phyloP scores from a whole-genome alignment of 1,140 invertebrate genomes.

The Geopemphigus sp. region DNA sequence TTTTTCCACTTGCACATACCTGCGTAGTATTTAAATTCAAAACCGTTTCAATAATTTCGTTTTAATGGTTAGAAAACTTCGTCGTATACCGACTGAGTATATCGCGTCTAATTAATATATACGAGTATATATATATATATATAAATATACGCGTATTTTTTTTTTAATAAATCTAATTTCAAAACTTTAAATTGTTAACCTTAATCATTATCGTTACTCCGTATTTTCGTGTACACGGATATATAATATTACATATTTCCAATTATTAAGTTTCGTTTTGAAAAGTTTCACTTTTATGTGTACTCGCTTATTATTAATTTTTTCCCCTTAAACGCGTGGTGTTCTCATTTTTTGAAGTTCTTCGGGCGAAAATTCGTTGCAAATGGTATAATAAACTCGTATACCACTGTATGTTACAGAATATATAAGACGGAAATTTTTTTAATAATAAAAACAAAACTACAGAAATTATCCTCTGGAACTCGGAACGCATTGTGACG shows the following conservation, averaged over 20 bases:
- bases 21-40: too few species aligned
- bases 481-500: too few species aligned
- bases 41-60: background rate
- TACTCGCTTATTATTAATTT: background rate
- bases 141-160: background rate
- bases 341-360: too few species aligned
- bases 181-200: constrained; percentile 22
- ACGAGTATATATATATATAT: background rate
- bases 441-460: background rate
- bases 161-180: constrained; percentile 7
- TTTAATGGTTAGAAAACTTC: constrained; percentile 6
- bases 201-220: background rate
- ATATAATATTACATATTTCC: background rate
- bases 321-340: too few species aligned
- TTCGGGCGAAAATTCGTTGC: too few species aligned
- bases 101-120: background rate
- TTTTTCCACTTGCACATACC: too few species aligned
- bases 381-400: background rate
- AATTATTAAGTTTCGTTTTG: constrained; percentile 15
- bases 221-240: background rate
- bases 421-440: background rate
- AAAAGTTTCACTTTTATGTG: background rate
- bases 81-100: background rate
- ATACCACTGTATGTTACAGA: too few species aligned
- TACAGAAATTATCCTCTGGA: background rate